Base-by-base conservation (phyloP, 2,888 invertebrate genomes). In the Gastrophysa polygoni region DNA sequence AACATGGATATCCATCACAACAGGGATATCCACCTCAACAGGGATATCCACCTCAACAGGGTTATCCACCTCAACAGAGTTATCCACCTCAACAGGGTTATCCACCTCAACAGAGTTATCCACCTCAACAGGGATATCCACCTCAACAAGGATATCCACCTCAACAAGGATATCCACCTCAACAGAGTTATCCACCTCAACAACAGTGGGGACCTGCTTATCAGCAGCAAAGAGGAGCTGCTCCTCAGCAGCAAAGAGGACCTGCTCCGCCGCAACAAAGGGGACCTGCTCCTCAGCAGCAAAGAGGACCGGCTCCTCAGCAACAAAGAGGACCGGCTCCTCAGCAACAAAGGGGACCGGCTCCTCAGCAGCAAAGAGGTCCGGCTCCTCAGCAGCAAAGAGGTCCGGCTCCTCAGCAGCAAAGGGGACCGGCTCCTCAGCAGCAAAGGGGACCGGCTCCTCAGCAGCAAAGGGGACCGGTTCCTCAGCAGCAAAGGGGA, bases 151-250 rank as follows among this genome's bases (percentile, higher is more conserved):
- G 17, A 29, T 6, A 16, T 16, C 11, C 51, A 7, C 51, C 34
- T 11, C 51, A 51, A 49, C 49, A 29, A 5, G 17, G 1, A 47
- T 24, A 11, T 47, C 54, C 29, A 24, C 48, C 43, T 28, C 63
- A 51, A 7, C 21, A 55, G 43, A 44, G 52, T 18, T 48, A 20
- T 7, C 67, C 64, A 1, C n/a, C n/a, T n/a, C 49, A 50, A 16
- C 49, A 50, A 5, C 49, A 50, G 18, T 17, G 10, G 17, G 17
- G 21, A 29, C 16, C 28, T 14, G 48, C 29, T 21, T 6, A 1
- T 7, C 44, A 16, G 4, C 44, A 44, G 16, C 44, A 16, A 16
- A 24, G 29, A 11, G 49, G 49, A 16, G 1, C 48, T 28, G 46
- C 21, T 6, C 49, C 49, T 14, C 49, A 50, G 29, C 49, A 50